Conservation (phyloP, 1,140 invertebrate species). For the Patella vulgata region DNA sequence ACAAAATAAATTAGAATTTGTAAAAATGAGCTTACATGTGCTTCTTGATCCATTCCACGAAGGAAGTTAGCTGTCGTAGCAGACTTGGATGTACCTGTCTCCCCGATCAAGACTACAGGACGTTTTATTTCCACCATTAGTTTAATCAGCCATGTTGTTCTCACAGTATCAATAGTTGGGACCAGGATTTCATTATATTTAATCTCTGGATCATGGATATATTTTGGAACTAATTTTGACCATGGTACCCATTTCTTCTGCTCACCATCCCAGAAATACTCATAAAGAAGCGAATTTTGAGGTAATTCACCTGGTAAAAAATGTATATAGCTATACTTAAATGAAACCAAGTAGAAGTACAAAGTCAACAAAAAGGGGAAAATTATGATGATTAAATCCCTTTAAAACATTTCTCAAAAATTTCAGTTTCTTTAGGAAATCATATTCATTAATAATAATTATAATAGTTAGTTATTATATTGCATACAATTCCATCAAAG, state of each 20-base stretch:
- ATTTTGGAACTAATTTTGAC: constrained; percentile 79
- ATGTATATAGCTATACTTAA: neutral
- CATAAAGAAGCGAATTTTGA: constrained; percentile 76
- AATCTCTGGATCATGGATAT: constrained; percentile 76
- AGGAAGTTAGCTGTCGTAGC: constrained; percentile 86
- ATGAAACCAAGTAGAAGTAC: too few relatives aligned
- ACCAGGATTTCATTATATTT: constrained; percentile 87
- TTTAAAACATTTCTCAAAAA: too few relatives aligned
- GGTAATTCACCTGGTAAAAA: constrained; percentile 75
- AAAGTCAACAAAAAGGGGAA: too few relatives aligned
- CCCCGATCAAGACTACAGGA: constrained; percentile 85
- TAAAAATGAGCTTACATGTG: constrained; percentile 80
- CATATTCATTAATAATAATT: neutral
- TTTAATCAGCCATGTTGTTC: constrained; percentile 80
- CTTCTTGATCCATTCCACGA: constrained; percentile 73
- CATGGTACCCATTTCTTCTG: constrained; percentile 83
- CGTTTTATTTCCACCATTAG: constrained; percentile 81
- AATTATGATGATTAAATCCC: too few relatives aligned
- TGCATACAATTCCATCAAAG: too few relatives aligned
- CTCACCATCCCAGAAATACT: constrained; percentile 81
- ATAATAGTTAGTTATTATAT: neutral
- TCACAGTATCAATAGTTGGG: constrained; percentile 86
- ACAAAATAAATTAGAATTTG: too few relatives aligned
- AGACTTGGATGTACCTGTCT: constrained; percentile 91
- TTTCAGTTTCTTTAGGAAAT: constrained; percentile 18